Percentiles rank a stretch among this genome's conserved stretches.
These are phyloP conservation scores for Gobiocypris rarus DNA, from an alignment of 2,113 vertebrate genomes.

Conservation along the genomic window DNA sequence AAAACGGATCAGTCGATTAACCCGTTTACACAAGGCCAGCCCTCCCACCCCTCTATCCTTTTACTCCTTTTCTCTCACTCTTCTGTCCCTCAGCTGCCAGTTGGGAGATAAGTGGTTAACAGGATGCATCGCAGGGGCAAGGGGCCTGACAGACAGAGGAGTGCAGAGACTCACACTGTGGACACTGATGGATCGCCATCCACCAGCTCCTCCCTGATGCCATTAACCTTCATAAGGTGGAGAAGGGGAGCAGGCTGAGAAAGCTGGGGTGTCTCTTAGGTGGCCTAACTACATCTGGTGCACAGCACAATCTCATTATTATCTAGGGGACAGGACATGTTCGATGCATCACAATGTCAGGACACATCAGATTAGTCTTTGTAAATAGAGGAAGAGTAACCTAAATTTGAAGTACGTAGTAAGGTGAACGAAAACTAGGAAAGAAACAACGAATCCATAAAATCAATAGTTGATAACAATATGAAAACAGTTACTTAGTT, in stretches of 20 bases:
- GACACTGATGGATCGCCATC: slow-evolving; percentile 75
- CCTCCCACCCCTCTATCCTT: slow-evolving; percentile 64
- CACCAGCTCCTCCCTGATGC: slow-evolving; percentile 60
- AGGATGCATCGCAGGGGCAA: slow-evolving; percentile 72
- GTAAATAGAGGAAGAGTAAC: not conserved
- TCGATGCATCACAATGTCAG: slow-evolving; percentile 22
- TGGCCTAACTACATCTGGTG: slow-evolving; percentile 31
- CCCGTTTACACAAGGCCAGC: slow-evolving; percentile 86
- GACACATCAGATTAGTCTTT: not conserved
- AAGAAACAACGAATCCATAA: not conserved
- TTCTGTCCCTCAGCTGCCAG: slow-evolving; percentile 53
- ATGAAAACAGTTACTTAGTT: not conserved
- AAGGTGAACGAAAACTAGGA: not conserved
- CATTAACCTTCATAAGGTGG: slow-evolving; percentile 67
- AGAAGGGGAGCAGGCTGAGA: slow-evolving; percentile 45
- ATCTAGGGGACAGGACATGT: slow-evolving; percentile 25
- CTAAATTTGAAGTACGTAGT: not conserved
- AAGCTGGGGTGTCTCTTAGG: slow-evolving; percentile 30
- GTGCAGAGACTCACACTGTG: slow-evolving; percentile 65
- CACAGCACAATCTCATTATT: slow-evolving; percentile 24
- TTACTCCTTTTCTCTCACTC: slow-evolving; percentile 38
- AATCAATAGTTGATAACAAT: not conserved
- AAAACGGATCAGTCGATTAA: slow-evolving; percentile 94
- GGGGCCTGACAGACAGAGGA: slow-evolving; percentile 70
- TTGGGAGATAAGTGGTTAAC: slow-evolving; percentile 79